Evolutionary conservation across 2,888 invertebrate species (phyloP).

Genomic region (Zonitis immaculata): DNA sequence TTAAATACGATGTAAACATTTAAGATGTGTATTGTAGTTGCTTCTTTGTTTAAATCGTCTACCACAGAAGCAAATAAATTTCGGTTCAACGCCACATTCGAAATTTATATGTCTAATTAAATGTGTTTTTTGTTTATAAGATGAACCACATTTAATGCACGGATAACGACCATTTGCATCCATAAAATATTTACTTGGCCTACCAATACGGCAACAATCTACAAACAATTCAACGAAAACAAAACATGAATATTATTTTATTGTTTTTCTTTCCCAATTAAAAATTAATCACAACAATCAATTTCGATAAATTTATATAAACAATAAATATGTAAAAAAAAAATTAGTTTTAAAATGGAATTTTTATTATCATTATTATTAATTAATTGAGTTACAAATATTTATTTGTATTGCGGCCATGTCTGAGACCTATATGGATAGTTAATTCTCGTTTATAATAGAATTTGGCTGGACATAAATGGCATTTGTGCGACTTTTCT

Average conservation of each 20-base stretch:
- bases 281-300: neutral
- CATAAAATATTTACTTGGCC: constrained; percentile 28
- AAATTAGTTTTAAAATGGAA: too few species aligned
- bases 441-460: constrained; percentile 37
- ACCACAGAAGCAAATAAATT: constrained; percentile 59
- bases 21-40: constrained; percentile 30
- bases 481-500: constrained; percentile 32
- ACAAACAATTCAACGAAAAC: constrained; percentile 8
- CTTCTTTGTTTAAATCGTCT: constrained; percentile 29
- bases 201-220: constrained; percentile 15
- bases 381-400: too few species aligned
- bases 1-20: constrained; percentile 17
- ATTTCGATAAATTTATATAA: neutral
- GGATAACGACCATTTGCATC: constrained; percentile 29
- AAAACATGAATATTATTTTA: neutral
- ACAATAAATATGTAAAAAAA: too few species aligned
- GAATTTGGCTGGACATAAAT: constrained; percentile 30
- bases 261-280: too few species aligned
- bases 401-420: neutral
- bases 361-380: too few species aligned
- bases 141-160: constrained; percentile 27
- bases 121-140: constrained; percentile 38
- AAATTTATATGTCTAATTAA: constrained; percentile 34
- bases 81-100: constrained; percentile 35
- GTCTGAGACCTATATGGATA: constrained; percentile 24